Evolutionary conservation across 2,888 invertebrate genomes (phyloP).

Genomic region (Cryptocephalus primarius): DNA sequence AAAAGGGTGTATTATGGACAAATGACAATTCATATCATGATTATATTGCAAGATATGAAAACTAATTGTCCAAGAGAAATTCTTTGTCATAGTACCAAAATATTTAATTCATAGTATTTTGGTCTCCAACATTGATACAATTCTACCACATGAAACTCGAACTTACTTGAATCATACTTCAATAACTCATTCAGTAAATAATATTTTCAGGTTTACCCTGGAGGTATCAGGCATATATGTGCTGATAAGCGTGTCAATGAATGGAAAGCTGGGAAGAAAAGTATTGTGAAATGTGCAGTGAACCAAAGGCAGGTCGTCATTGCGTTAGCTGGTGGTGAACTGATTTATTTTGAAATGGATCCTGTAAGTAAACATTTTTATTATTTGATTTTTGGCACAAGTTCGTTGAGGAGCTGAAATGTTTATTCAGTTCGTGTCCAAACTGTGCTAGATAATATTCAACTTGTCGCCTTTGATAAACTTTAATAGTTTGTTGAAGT

Average conservation of each 20-base stretch:
- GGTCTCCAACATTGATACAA: too few relatives aligned
- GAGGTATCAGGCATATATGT: conserved; percentile 96
- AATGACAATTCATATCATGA: too few relatives aligned
- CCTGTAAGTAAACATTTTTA: conserved; percentile 57
- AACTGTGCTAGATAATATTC: conserved; percentile 2
- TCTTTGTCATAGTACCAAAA: too few relatives aligned
- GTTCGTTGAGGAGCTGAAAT: background rate
- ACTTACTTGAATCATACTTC: too few relatives aligned
- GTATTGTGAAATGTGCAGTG: conserved; percentile 94
- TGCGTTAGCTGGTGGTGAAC: conserved; percentile 91
- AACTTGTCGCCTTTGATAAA: conserved; percentile 35
- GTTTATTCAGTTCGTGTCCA: too few relatives aligned
- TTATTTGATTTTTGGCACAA: background rate
- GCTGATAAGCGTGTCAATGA: conserved; percentile 97
- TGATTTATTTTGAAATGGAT: conserved; percentile 99
- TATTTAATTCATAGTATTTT: too few relatives aligned
- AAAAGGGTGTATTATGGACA: too few relatives aligned
- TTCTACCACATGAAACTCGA: too few relatives aligned
- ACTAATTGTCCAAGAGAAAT: too few relatives aligned
- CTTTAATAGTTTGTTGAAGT: conserved; percentile 31
- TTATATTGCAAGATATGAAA: too few relatives aligned
- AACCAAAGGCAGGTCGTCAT: conserved; percentile 98
- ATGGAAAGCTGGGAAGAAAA: conserved; percentile 97
- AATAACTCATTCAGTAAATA: background rate
- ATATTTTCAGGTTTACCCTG: conserved; percentile 72